Evolutionary conservation across 2,113 vertebrate species (phyloP).

Genomic region (Phrynocephalus versicolor): DNA sequence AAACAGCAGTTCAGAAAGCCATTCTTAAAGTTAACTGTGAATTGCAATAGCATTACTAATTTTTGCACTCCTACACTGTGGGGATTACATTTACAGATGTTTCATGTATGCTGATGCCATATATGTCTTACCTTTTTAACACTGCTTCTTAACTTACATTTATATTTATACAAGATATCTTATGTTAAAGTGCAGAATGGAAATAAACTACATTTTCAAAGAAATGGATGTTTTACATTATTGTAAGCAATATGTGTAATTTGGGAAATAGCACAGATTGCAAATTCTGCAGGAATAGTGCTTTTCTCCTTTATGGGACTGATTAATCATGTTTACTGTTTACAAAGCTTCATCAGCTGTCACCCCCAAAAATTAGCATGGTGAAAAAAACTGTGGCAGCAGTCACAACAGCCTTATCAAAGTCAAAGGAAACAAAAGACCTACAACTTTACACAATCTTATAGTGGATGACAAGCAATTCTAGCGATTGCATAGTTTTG

Average conservation of each 20-base stretch:
- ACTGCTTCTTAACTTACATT: slow-evolving; percentile 63
- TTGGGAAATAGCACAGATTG: not conserved
- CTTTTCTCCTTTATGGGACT: too few relatives aligned
- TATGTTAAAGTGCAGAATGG: slow-evolving; percentile 62
- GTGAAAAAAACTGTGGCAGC: too few relatives aligned
- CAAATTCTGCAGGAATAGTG: too few relatives aligned
- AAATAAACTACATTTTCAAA: slow-evolving; percentile 61
- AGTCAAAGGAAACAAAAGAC: not conserved
- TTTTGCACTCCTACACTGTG: slow-evolving; percentile 56
- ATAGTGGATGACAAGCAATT: too few relatives aligned
- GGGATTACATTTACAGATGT: slow-evolving; percentile 62
- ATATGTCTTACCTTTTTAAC: slow-evolving; percentile 75
- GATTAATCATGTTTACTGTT: too few relatives aligned
- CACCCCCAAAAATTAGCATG: too few relatives aligned
- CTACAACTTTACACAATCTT: not conserved
- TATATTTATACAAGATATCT: slow-evolving; percentile 64
- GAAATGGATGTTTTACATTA: slow-evolving; percentile 45
- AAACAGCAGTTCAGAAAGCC: slow-evolving; percentile 46
- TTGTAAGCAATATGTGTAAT: slow-evolving; percentile 28
- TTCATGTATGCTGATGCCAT: slow-evolving; percentile 58
- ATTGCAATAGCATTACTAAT: slow-evolving; percentile 53
- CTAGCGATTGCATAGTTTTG: too few relatives aligned
- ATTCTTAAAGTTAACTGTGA: slow-evolving; percentile 52
- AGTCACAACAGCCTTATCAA: too few relatives aligned
- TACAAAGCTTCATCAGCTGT: too few relatives aligned